Base-by-base conservation (phyloP, 2,797 vertebrate genomes). In the Sorex maritimensis region DNA sequence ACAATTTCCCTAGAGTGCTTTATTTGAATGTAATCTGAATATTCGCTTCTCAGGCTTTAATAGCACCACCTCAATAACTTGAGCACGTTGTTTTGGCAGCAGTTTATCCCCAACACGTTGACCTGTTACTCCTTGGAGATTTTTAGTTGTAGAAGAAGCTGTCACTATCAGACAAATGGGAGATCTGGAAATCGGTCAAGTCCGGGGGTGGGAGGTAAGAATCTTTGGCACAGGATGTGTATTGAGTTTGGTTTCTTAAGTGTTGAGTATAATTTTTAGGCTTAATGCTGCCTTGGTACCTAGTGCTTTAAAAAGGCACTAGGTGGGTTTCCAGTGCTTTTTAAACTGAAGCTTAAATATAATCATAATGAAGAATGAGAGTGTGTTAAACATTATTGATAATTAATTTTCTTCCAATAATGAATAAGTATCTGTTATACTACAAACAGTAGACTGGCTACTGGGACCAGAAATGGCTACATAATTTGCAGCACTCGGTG, bases 21-120 rank as follows among this genome's bases (percentile, higher is more conserved):
- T 24, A 81, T 91, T 93, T 92, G 89, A 95, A 94, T 95, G 92
- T 93, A 71, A 86, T 87, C 85, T 95, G 92, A 95, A 95, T 97
- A 96, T 93, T 85, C 23, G 24, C 88, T 94, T 92, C 80, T 90
- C n/a, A 14, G 79, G 75, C 68, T 89, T 86, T 82, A 89, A 83
- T 26, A 85, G 67, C 65, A 49, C 86, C 49, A 74, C 81, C 78
- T 85, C 12, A 0, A 28, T 61, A 68, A 63, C 10, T 4, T 72
- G 68, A 82, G 63, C 71, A 87, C 67, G 26, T 46, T 46, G 24
- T 78, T 30, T 89, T 85, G 71, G 79, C 73, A 91, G 83, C 67
- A 44, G 19, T 84, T 74, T 90, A 2, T 80, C 28, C 21, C n/a
- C 68, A 69, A 38, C 28, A 21, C 49, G 83, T 69, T 81, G 84